Evolutionary conservation across 92 coral and sea anemone species (phyloP).

Genomic region (Ricordea florida): DNA sequence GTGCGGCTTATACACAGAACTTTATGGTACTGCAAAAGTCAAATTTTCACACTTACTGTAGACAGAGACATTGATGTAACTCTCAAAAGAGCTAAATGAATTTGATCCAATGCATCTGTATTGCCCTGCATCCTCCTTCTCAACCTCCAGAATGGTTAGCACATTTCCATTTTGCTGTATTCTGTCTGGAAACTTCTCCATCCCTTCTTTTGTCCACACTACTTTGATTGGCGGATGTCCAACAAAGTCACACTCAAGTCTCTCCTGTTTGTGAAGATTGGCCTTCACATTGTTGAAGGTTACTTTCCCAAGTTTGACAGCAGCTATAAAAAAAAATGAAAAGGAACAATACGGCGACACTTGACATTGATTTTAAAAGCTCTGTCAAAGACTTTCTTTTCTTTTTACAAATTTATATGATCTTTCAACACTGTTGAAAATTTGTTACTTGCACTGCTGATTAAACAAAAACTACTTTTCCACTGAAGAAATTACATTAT

Average conservation of each 20-base stretch:
- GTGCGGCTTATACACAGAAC: too few relatives aligned
- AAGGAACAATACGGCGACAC: not conserved
- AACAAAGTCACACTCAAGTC: slow-evolving; percentile 52
- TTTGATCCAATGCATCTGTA: slow-evolving; percentile 84
- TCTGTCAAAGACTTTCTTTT: too few relatives aligned
- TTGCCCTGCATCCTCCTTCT: slow-evolving; percentile 64
- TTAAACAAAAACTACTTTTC: too few relatives aligned
- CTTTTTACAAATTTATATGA: too few relatives aligned
- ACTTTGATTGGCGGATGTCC: slow-evolving; percentile 63
- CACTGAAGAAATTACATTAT: too few relatives aligned
- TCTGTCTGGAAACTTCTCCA: not conserved
- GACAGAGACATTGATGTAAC: slow-evolving; percentile 64
- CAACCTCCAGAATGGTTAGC: slow-evolving; percentile 28
- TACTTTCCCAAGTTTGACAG: slow-evolving; percentile 20
- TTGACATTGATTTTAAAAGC: too few relatives aligned
- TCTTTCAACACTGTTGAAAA: too few relatives aligned
- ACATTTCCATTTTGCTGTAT: not conserved
- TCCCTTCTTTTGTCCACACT: slow-evolving; percentile 66
- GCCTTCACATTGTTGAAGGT: not conserved
- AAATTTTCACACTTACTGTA: slow-evolving; percentile 55
- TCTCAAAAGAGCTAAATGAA: slow-evolving; percentile 51
- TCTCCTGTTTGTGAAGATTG: slow-evolving; percentile 1
- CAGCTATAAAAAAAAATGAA: slow-evolving; percentile 9
- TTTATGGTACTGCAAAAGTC: not conserved
- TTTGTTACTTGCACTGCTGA: too few relatives aligned